Conservation (phyloP, 2,113 vertebrate species). For the Catagonus wagneri region DNA sequence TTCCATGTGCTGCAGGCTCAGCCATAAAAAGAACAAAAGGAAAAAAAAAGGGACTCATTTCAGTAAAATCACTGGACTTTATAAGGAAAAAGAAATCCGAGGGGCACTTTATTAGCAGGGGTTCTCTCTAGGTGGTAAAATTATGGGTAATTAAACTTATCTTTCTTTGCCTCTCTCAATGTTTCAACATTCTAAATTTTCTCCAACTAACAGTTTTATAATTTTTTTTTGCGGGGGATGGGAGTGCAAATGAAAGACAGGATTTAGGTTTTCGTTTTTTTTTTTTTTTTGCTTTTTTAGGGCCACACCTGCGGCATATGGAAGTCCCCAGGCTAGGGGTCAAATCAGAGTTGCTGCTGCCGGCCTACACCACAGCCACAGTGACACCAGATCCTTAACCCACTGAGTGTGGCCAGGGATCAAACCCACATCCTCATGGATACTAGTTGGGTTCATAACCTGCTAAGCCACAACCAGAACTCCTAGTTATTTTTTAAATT, state of each 20-base stretch:
- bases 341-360: too few relatives aligned
- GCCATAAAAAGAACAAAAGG: too few relatives aligned
- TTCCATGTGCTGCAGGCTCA: too few relatives aligned
- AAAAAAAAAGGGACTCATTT: background rate
- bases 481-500: background rate
- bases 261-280: background rate
- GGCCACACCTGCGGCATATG: too few relatives aligned
- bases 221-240: fast-evolving
- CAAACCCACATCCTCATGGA: too few relatives aligned
- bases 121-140: background rate
- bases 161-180: background rate
- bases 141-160: background rate
- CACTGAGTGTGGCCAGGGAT: too few relatives aligned
- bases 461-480: too few relatives aligned
- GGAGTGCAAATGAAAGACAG: background rate
- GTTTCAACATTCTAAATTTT: background rate
- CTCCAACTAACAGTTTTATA: background rate
- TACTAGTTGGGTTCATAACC: too few relatives aligned
- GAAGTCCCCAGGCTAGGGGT: too few relatives aligned
- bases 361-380: too few relatives aligned
- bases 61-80: background rate
- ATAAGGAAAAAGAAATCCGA: background rate
- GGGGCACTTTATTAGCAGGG: background rate
- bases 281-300: too few relatives aligned
- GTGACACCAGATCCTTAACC: too few relatives aligned